A percentile compares a stretch with the other conserved stretches of the same genome.
phyloP scores from a whole-genome alignment of 2,888 invertebrate genomes.

The Lamellibrachia columna region DNA sequence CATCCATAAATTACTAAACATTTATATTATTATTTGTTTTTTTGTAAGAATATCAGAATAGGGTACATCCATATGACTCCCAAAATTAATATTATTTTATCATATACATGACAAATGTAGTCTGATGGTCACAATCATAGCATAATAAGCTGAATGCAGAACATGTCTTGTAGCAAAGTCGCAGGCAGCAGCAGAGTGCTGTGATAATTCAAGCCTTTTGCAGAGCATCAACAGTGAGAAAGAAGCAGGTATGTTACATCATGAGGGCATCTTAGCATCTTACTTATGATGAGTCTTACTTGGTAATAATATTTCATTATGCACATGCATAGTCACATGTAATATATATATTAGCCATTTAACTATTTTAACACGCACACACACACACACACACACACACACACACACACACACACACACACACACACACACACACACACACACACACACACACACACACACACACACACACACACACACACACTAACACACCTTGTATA shows the following conservation, averaged over 20 bases:
- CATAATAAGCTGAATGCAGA: not conserved
- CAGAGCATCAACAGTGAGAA: constrained; percentile 53
- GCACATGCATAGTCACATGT: no score
- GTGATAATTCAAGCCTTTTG: constrained; percentile 76
- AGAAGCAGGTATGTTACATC: constrained; percentile 49
- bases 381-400: not conserved
- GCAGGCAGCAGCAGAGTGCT: constrained; percentile 79
- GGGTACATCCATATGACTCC: not conserved
- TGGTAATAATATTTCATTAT: not conserved
- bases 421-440: no score
- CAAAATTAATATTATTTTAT: not conserved
- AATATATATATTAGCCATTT: no score
- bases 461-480: not conserved
- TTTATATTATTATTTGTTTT: constrained; percentile 7
- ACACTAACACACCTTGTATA: not conserved
- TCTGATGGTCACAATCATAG: not conserved
- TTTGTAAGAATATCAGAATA: not conserved
- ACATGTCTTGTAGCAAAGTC: constrained; percentile 72
- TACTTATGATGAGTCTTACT: not conserved
- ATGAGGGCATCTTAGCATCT: not conserved
- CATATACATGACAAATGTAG: not conserved
- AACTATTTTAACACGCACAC: no score
- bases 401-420: no score
- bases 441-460: no score
- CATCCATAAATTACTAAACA: not conserved